Evolutionary conservation across 2,888 invertebrate genomes (phyloP).

Genomic region (Stegana nigrithorax): DNA sequence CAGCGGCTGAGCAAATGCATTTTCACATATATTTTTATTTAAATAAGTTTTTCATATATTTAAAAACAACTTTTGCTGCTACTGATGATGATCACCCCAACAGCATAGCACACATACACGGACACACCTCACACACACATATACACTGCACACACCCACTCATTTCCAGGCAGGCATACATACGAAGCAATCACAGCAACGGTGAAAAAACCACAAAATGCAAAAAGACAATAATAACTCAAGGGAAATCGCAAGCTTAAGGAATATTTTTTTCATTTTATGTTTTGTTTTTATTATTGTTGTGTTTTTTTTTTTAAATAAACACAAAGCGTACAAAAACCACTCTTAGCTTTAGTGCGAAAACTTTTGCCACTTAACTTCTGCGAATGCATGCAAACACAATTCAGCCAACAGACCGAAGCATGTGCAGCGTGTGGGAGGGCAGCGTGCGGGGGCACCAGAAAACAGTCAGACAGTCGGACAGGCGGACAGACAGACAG

Average conservation of each 20-base stretch:
- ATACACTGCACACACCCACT: too few relatives aligned
- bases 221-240: not conserved
- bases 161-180: not conserved
- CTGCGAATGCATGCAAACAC: constrained; percentile 37
- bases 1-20: too few relatives aligned
- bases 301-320: not conserved
- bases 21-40: too few relatives aligned
- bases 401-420: not conserved
- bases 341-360: constrained; percentile 58
- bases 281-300: too few relatives aligned
- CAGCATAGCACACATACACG: too few relatives aligned
- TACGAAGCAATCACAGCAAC: not conserved
- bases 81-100: too few relatives aligned
- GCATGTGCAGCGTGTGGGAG: constrained; percentile 1
- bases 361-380: constrained; percentile 60
- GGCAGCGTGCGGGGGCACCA: constrained; percentile 1
- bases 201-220: not conserved
- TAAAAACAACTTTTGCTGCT: not conserved
- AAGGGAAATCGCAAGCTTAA: not conserved
- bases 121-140: not conserved
- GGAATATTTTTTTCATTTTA: too few relatives aligned
- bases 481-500: not conserved
- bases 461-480: not conserved
- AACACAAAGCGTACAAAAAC: constrained; percentile 33
- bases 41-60: not conserved